Evolutionary conservation across 1,140 invertebrate species (phyloP).

Genomic region (Drosophila ogumai): DNA sequence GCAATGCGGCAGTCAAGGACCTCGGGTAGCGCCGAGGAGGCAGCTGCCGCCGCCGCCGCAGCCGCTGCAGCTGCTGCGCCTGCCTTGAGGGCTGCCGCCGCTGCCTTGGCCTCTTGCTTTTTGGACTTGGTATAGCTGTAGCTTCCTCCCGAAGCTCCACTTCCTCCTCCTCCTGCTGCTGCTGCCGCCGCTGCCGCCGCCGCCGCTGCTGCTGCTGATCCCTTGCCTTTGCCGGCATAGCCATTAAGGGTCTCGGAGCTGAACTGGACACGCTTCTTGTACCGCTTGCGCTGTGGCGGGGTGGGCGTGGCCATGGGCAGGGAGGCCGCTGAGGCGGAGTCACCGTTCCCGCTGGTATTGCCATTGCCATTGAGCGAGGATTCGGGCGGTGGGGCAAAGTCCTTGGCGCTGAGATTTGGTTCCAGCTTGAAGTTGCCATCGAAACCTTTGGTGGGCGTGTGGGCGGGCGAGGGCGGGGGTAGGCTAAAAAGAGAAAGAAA

Average conservation of each 20-base stretch:
- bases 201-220: slow-evolving; percentile 3
- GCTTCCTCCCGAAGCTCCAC: not conserved
- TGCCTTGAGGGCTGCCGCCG: slow-evolving; percentile 63
- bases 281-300: slow-evolving; percentile 75
- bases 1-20: slow-evolving; percentile 84
- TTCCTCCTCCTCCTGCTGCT: not conserved
- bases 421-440: slow-evolving; percentile 83
- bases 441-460: slow-evolving; percentile 81
- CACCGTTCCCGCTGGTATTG: slow-evolving; percentile 36
- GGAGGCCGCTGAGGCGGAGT: slow-evolving; percentile 27
- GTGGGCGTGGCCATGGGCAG: slow-evolving; percentile 57
- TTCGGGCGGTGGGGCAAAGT: slow-evolving; percentile 64
- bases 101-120: slow-evolving; percentile 72
- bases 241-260: slow-evolving; percentile 77
- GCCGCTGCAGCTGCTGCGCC: slow-evolving; percentile 50
- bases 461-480: slow-evolving; percentile 71
- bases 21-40: slow-evolving; percentile 70
- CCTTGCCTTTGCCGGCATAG: slow-evolving; percentile 56
- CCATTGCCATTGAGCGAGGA: slow-evolving; percentile 51
- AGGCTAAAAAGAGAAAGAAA: slow-evolving; percentile 39
- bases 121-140: slow-evolving; percentile 58
- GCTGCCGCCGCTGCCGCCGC: not conserved
- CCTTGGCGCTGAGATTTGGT: slow-evolving; percentile 82
- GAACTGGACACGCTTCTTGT: slow-evolving; percentile 83
- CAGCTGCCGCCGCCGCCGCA: slow-evolving; percentile 52